Evolutionary conservation across 2,888 invertebrate genomes (phyloP).

Genomic region (Apomyelois bistriatella): DNA sequence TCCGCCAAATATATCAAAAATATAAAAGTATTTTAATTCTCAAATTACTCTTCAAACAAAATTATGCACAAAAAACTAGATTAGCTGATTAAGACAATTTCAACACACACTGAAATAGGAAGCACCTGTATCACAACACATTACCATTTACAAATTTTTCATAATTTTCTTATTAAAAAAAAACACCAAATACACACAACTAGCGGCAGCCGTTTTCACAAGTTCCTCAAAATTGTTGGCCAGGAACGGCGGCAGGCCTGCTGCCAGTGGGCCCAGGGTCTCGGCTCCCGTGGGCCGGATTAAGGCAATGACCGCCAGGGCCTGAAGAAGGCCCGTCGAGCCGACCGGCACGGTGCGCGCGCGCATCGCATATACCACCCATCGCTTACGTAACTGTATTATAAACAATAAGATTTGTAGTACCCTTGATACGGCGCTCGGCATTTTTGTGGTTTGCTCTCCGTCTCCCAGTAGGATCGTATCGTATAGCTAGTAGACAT

Average conservation of each 20-base stretch:
- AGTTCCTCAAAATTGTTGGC: conserved; percentile 40
- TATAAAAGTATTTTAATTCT: too few species aligned
- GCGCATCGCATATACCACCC: conserved; percentile 28
- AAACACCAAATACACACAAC: conserved; percentile 36
- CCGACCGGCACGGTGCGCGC: conserved; percentile 16
- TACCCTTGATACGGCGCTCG: conserved; percentile 17
- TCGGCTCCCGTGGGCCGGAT: conserved; percentile 21
- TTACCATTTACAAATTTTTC: too few species aligned
- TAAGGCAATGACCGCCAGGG: conserved; percentile 5
- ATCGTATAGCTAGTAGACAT: background rate
- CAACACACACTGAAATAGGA: background rate
- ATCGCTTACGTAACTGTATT: conserved; percentile 31
- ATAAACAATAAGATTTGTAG: conserved; percentile 29
- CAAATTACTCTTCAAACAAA: too few species aligned
- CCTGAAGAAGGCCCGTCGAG: background rate
- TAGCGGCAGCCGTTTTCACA: conserved; percentile 41
- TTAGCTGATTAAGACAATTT: too few species aligned
- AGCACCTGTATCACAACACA: background rate
- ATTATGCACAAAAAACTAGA: too few species aligned
- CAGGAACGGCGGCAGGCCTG: conserved; percentile 38
- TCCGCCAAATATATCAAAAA: too few species aligned
- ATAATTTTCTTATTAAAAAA: too few species aligned
- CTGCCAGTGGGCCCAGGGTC: conserved; percentile 32
- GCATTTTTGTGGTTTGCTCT: conserved; percentile 15
- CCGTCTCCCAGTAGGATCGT: background rate